phyloP scores from a whole-genome alignment of 2,797 vertebrate species.

The Poecilia wingei region DNA sequence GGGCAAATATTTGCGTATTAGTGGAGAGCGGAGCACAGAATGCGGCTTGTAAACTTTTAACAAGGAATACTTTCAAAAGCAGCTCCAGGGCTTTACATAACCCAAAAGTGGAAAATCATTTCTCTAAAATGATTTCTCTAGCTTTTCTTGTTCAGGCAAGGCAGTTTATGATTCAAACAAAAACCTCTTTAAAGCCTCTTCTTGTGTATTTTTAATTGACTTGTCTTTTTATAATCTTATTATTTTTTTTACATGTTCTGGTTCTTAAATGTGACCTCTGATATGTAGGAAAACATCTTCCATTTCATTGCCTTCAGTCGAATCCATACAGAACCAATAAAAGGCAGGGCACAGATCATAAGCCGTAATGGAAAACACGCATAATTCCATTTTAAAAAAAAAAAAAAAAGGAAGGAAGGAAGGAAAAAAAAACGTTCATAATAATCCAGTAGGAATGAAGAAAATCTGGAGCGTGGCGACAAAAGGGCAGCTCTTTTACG shows the following conservation, averaged over 20 bases:
- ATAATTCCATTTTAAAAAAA: neutral
- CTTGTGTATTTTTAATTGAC: neutral
- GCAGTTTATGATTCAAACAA: neutral
- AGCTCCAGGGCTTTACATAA: slow-evolving; percentile 1
- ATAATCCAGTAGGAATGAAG: slow-evolving; percentile 1
- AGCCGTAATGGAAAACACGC: neutral
- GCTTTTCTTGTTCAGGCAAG: neutral
- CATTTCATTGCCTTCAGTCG: neutral
- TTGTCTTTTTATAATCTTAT: neutral
- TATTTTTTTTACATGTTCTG: neutral
- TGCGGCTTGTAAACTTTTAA: neutral
- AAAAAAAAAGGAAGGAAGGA: too few relatives aligned
- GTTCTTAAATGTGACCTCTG: neutral
- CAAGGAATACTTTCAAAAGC: neutral
- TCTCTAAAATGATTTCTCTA: neutral
- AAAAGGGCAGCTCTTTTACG: neutral
- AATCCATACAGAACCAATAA: neutral
- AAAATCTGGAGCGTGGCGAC: neutral
- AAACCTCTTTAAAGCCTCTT: neutral
- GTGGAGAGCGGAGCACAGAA: neutral
- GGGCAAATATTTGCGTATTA: slow-evolving; percentile 1
- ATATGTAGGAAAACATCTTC: neutral
- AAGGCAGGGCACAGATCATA: neutral
- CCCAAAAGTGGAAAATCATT: neutral
- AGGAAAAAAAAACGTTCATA: neutral